Evolutionary conservation across 2,888 invertebrate species (phyloP).

Genomic region (Myopa testacea): DNA sequence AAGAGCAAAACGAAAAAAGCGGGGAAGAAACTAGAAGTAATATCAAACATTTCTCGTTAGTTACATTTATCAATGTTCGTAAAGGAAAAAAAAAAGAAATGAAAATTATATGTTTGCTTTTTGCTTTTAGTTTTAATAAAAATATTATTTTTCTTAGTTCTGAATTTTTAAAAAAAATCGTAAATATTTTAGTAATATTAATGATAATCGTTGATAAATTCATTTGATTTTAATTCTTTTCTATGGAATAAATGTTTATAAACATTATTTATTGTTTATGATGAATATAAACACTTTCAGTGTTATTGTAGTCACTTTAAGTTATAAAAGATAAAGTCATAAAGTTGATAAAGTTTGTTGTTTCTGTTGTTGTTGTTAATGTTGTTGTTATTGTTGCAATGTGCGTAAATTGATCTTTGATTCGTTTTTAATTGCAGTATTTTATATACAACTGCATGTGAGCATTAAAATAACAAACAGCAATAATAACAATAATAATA

Average conservation of each 20-base stretch:
- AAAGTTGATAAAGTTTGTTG: background rate
- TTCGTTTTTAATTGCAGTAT: conserved; percentile 53
- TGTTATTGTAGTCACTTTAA: too few relatives aligned
- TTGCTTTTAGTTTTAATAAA: too few relatives aligned
- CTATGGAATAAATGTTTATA: too few relatives aligned
- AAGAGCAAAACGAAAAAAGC: background rate
- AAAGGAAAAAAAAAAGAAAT: background rate
- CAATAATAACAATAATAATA: background rate
- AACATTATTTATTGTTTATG: too few relatives aligned
- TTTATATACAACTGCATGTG: conserved; percentile 32
- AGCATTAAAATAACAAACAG: background rate
- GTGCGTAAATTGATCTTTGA: conserved; percentile 51
- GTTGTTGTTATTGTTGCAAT: conserved; percentile 10
- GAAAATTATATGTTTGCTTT: background rate
- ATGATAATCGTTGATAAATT: too few relatives aligned
- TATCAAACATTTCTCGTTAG: background rate
- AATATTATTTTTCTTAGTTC: too few relatives aligned
- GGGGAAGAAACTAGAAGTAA: background rate
- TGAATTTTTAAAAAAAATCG: too few relatives aligned
- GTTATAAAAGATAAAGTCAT: background rate
- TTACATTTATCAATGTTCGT: background rate
- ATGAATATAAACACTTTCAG: too few relatives aligned
- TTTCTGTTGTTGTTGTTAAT: conserved; percentile 8
- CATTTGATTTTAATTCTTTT: too few relatives aligned
- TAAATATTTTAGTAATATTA: too few relatives aligned